Base-by-base conservation (phyloP, 1,140 invertebrate species). In the Drosophila nasuta region DNA sequence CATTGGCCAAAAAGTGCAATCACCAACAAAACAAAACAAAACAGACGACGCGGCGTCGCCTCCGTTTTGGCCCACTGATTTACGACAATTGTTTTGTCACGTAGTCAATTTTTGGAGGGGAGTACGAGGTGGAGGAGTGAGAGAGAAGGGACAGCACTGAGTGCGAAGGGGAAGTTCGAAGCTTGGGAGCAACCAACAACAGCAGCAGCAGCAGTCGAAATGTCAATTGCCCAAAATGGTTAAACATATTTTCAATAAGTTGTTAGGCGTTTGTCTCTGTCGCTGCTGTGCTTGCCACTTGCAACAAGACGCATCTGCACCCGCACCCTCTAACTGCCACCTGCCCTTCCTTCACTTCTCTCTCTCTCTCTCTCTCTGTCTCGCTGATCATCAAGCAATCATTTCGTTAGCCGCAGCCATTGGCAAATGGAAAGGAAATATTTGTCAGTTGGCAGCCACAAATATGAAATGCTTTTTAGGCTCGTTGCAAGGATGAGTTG, bases 71-170 rank as follows among this genome's bases (percentile, higher is more conserved):
- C 76, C 75, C 68, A 75, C 83, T 73, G 82, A 88, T 88, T 86
- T 88, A 86, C 83, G 82, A 86, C 82, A 86, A 86, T 86, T 86
- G 82, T 86, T 86, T 86, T 86, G 82, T 86, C 82, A 86, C 82
- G 82, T 82, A 69, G 75, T 69, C 75, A 64, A 77, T 77, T 68
- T 65, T 63, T 57, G 51, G 1, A 11, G 13, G 11, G 20, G 1
- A 13, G 33, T n/a, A 13, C 33, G 6, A 20, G 3, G 5, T 5
- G 7, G 11, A 0, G 3, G 38, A 0, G 6, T 2, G 0, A 10
- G 20, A 11, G 30, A n/a, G 15, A 48, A 33, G 10, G 38, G 7
- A 8, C 25, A 43, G 48, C 30, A 13, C 33, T 60, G 28, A 58
- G 1, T n/a, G 33, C 7, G 30, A 5, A 46, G 35, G 3, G 45